phyloP scores from a whole-genome alignment of 1,140 invertebrate genomes.

The Ceratitis capitata region DNA sequence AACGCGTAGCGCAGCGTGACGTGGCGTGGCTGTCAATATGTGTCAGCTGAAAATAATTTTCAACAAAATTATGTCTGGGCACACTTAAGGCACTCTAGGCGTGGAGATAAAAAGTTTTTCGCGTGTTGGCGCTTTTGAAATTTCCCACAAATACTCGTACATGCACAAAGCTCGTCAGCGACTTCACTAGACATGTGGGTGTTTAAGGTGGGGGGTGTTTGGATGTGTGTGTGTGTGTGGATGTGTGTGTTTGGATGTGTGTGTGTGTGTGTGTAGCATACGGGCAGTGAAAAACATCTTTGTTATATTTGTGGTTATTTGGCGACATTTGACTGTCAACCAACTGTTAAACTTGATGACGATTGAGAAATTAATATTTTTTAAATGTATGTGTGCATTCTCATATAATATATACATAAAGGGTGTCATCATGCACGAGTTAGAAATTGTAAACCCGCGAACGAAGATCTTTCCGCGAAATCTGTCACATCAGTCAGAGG shows the following conservation, averaged over 20 bases:
- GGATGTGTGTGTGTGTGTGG: too few relatives aligned
- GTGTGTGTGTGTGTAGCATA: too few relatives aligned
- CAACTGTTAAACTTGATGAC: not conserved
- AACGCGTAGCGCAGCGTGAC: not conserved
- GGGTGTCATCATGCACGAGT: too few relatives aligned
- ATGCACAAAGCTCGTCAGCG: too few relatives aligned
- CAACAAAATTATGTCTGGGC: constrained; percentile 21
- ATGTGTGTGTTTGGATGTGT: too few relatives aligned
- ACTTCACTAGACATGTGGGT: not conserved
- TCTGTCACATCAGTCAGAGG: too few relatives aligned
- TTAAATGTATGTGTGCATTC: not conserved
- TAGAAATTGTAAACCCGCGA: too few relatives aligned
- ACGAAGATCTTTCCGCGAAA: too few relatives aligned
- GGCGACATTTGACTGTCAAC: not conserved
- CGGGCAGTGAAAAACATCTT: not conserved
- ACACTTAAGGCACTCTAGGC: not conserved
- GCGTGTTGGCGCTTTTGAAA: not conserved
- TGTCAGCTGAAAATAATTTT: not conserved
- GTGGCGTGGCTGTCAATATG: not conserved
- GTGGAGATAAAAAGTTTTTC: not conserved
- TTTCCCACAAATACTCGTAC: not conserved
- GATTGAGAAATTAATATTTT: not conserved
- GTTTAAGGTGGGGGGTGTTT: not conserved
- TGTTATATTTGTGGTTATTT: not conserved
- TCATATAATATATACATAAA: not conserved